phyloP scores from a whole-genome alignment of 2,113 vertebrate species.

The Brienomyrus brachyistius region DNA sequence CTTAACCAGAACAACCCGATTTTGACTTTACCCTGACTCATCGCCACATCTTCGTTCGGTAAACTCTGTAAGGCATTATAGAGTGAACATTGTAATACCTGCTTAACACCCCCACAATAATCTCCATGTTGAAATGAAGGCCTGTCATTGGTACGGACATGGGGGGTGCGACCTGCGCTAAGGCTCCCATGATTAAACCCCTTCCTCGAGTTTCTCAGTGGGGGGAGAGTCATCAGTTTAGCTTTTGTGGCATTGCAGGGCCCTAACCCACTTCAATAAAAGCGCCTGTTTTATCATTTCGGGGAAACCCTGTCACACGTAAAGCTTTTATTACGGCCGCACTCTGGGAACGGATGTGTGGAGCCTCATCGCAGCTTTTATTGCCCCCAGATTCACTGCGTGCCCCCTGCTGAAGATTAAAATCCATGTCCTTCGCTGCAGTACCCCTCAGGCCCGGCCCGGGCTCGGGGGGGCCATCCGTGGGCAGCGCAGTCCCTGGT shows the following conservation, averaged over 20 bases:
- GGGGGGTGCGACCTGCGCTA: neutral
- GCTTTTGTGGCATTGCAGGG: neutral
- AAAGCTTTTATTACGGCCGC: constrained; percentile 11
- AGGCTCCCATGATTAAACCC: neutral
- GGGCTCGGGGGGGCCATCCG: neutral
- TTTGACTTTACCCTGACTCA: neutral
- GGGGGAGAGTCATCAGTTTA: neutral
- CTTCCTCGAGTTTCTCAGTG: neutral
- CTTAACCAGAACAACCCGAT: neutral
- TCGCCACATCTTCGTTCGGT: neutral
- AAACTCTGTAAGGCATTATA: neutral
- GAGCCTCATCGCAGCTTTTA: constrained; percentile 5
- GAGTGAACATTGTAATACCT: neutral
- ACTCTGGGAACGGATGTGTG: constrained; percentile 16
- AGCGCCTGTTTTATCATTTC: constrained; percentile 4
- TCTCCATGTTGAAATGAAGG: neutral
- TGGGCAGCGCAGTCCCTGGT: neutral
- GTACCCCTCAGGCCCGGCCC: neutral
- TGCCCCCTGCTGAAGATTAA: constrained; percentile 11
- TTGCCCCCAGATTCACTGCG: neutral
- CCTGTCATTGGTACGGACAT: neutral
- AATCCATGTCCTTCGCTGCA: neutral
- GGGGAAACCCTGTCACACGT: neutral
- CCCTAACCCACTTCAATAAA: constrained; percentile 12
- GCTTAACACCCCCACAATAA: neutral